Base-by-base conservation (phyloP, 2,888 invertebrate genomes). In the Oscheius sp. region DNA sequence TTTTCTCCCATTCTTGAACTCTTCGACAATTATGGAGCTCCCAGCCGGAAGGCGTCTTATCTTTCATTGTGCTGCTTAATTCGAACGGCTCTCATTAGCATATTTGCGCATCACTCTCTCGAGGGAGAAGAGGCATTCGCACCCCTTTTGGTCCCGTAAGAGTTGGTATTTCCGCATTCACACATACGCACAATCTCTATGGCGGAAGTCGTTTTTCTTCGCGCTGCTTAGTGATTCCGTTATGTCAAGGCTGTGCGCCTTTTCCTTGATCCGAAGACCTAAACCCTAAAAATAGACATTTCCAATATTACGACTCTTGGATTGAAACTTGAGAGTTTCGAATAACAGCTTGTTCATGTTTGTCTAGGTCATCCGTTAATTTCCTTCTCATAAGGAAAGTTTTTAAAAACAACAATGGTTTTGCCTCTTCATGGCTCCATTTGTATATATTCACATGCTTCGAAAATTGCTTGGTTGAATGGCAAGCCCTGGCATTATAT, bases 21-120 rank as follows among this genome's bases (percentile, higher is more conserved):
- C n/a, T n/a, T n/a, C n/a, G n/a, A n/a, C n/a, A n/a, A n/a, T 42
- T 20, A 42, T 27, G 12, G n/a, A n/a, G n/a, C n/a, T n/a, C n/a
- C n/a, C n/a, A n/a, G n/a, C n/a, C n/a, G n/a, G n/a, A n/a, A n/a
- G n/a, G n/a, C 45, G 29, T 61, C 27, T 61, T 45, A 45, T 45
- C 61, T 42, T 29, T 15, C 61, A 55, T 55, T 45, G 45, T 20
- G 34, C 20, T 33, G 34, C 20, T 39, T 58, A 37, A 61, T 61
- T 61, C 61, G 45, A 61, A 61, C 61, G 61, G 15, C 58, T 45
- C 61, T 61, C 61, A 61, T 61, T 61, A 61, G 61, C 61, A 61
- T 61, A 61, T 61, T 61, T 61, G 61, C 61, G 23, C 42, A 61
- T 61, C 45, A 42, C 39, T 12, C 58, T 61, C 61, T 61, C 61